A percentile compares a stretch with the other conserved stretches of the same genome.
phyloP scores from a whole-genome alignment of 2,888 invertebrate genomes.

The Gari tellinella region DNA sequence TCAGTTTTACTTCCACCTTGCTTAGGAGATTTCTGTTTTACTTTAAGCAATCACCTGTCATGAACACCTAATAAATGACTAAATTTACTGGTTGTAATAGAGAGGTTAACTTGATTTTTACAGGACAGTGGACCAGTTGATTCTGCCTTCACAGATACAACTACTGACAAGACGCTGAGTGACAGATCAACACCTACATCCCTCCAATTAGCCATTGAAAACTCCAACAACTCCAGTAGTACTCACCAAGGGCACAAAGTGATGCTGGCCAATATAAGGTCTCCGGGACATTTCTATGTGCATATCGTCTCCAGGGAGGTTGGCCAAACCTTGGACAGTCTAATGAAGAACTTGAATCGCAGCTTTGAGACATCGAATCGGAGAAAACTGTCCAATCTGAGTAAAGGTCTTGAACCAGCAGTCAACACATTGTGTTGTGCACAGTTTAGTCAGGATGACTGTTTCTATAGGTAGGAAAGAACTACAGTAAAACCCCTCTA shows the following conservation, averaged over 20 bases:
- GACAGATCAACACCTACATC: too few relatives aligned
- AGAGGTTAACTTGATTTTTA: too few relatives aligned
- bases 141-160: too few relatives aligned
- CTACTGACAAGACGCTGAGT: too few relatives aligned
- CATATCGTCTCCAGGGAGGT: slow-evolving; percentile 68
- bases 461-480: slow-evolving; percentile 90
- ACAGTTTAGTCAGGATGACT: slow-evolving; percentile 90
- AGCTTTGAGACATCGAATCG: slow-evolving; percentile 59
- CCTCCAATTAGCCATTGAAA: neutral
- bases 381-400: slow-evolving; percentile 59
- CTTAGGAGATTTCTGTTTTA: too few relatives aligned
- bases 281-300: slow-evolving; percentile 76
- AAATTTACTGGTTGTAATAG: too few relatives aligned
- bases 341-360: slow-evolving; percentile 68
- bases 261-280: slow-evolving; percentile 74
- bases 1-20: too few relatives aligned
- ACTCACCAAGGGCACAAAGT: slow-evolving; percentile 65
- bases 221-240: slow-evolving; percentile 18
- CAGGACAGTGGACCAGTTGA: too few relatives aligned
- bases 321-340: slow-evolving; percentile 60
- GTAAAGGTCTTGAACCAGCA: slow-evolving; percentile 52
- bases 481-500: too few relatives aligned
- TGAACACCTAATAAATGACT: too few relatives aligned
- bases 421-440: slow-evolving; percentile 93
- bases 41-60: too few relatives aligned